Percentiles rank a stretch among this genome's conserved stretches.
Evolutionary conservation across 2,113 vertebrate genomes (phyloP).

Genomic region (Hippocampus guttulatus): DNA sequence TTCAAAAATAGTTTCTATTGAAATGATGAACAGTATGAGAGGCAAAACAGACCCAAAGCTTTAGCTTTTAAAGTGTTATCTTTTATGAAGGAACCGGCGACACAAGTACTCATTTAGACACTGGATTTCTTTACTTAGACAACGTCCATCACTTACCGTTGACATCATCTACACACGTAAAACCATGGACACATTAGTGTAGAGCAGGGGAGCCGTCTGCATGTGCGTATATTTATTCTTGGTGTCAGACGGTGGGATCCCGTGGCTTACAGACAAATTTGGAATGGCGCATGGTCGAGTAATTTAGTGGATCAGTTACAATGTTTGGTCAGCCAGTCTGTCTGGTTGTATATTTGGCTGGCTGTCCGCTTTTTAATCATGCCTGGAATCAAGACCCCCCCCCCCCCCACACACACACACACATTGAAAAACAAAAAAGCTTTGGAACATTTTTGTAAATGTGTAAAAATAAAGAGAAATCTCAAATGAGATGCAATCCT

Average conservation of each 20-base stretch:
- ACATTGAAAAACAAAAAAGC: neutral
- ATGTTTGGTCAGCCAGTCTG: conserved; percentile 56
- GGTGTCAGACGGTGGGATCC: conserved; percentile 57
- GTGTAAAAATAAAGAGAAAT: neutral
- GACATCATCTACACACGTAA: conserved; percentile 15
- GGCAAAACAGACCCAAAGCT: neutral
- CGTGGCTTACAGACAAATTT: conserved; percentile 61
- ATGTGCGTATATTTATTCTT: conserved; percentile 54
- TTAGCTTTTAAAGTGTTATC: neutral
- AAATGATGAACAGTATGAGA: no score
- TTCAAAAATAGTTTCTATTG: neutral
- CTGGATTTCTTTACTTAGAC: neutral
- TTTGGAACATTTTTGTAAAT: no score
- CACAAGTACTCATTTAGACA: neutral
- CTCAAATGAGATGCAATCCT: neutral
- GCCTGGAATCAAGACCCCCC: conserved; percentile 7
- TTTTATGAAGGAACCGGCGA: neutral
- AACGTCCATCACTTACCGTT: neutral
- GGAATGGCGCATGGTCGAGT: conserved; percentile 56
- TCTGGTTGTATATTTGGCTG: conserved; percentile 40
- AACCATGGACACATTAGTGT: conserved; percentile 25
- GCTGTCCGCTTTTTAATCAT: conserved; percentile 1
- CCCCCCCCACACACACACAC: neutral
- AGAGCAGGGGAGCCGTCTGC: conserved; percentile 28
- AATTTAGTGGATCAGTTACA: conserved; percentile 58